These are phyloP conservation scores for Thaleichthys pacificus DNA, from an alignment of 2,797 vertebrate species.

Conservation along the genomic window DNA sequence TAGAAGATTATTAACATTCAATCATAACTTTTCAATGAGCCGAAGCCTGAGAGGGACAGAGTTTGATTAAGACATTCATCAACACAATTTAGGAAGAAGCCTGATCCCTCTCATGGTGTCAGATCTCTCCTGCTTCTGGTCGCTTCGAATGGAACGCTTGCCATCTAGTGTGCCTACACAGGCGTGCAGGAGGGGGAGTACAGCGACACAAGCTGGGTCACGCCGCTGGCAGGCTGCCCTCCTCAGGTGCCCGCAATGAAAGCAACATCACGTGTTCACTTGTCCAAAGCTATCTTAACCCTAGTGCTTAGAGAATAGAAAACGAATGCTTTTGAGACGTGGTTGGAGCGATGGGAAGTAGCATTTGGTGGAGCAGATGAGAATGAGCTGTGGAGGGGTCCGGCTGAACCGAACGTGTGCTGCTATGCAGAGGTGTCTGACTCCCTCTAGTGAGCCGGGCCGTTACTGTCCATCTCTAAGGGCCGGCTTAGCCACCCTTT, in stretches of 20 bases:
- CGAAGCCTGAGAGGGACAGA: slow-evolving; percentile 76
- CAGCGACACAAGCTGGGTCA: not conserved
- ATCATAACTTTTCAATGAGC: slow-evolving; percentile 81
- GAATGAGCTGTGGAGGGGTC: slow-evolving; percentile 70
- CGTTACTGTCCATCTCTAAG: slow-evolving; percentile 69
- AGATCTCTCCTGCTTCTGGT: slow-evolving; percentile 50
- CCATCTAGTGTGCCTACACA: slow-evolving; percentile 83
- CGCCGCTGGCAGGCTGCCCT: not conserved
- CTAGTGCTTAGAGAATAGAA: too few species aligned
- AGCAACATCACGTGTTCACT: too few species aligned
- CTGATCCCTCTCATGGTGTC: slow-evolving; percentile 63
- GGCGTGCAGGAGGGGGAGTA: slow-evolving; percentile 66
- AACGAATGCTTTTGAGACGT: slow-evolving; percentile 48
- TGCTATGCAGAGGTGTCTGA: slow-evolving; percentile 73
- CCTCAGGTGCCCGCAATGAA: not conserved
- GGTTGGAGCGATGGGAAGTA: slow-evolving; percentile 47
- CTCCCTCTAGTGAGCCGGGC: slow-evolving; percentile 77
- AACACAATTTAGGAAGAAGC: slow-evolving; percentile 76
- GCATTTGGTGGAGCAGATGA: slow-evolving; percentile 59
- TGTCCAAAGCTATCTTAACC: too few species aligned
- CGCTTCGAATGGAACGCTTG: slow-evolving; percentile 72
- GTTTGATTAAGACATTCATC: slow-evolving; percentile 81
- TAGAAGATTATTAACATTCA: slow-evolving; percentile 81
- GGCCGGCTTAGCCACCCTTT: slow-evolving; percentile 40
- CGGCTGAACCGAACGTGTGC: slow-evolving; percentile 49